Conservation (phyloP, 2,888 invertebrate genomes). For the Pammene aurita region DNA sequence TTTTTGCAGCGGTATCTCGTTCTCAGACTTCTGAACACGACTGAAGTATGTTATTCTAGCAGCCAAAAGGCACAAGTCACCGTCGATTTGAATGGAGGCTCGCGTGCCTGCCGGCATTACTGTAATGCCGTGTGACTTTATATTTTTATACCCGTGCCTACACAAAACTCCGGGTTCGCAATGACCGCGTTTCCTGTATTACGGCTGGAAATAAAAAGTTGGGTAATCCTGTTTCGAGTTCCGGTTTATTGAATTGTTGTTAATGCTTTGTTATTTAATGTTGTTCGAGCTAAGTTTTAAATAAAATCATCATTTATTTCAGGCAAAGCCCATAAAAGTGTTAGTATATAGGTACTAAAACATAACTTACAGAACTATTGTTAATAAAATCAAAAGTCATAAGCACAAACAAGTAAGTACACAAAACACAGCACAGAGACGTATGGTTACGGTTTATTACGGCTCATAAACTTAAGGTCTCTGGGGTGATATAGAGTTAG, state of each 20-base stretch:
- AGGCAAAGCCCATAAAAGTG: no score
- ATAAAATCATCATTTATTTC: no score
- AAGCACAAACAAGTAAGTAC: no score
- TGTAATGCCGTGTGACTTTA: conserved; percentile 51
- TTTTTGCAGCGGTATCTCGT: neutral
- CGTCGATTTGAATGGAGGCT: conserved; percentile 74
- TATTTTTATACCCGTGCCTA: conserved; percentile 52
- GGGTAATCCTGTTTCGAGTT: conserved; percentile 20
- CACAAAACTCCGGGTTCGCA: conserved; percentile 37
- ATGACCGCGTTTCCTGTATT: conserved; percentile 32
- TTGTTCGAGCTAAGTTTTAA: no score
- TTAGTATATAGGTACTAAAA: no score
- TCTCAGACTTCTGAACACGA: conserved; percentile 6
- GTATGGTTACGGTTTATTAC: no score
- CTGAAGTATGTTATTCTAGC: conserved; percentile 8
- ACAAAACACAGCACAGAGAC: no score
- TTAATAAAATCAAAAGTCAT: no score
- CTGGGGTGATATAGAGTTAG: no score
- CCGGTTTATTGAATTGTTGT: conserved; percentile 18
- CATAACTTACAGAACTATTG: no score
- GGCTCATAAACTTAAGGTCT: no score
- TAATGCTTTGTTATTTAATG: conserved; percentile 30
- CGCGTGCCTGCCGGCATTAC: conserved; percentile 74
- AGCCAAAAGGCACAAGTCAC: conserved; percentile 59
- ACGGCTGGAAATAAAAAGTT: conserved; percentile 28